These are phyloP conservation scores for Momotus momota DNA, from an alignment of 2,797 vertebrate genomes.

Conservation along the genomic window DNA sequence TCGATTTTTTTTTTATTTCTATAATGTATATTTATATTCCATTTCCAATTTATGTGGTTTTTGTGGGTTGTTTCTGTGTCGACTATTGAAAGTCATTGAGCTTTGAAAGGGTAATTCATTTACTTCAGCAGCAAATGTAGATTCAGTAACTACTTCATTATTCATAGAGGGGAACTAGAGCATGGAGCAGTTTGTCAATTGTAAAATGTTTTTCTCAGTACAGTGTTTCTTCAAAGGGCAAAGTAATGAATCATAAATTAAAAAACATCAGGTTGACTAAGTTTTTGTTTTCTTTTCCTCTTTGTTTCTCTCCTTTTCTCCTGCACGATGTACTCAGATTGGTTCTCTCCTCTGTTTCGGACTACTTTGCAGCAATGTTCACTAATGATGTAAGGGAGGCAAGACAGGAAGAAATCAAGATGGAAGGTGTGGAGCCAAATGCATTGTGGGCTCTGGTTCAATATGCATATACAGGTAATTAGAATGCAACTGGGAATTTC, in stretches of 20 bases:
- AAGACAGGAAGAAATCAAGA: slow-evolving; percentile 97
- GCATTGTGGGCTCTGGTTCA: slow-evolving; percentile 96
- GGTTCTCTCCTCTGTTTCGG: slow-evolving; percentile 96
- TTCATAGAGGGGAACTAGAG: slow-evolving; percentile 45
- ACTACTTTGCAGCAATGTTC: slow-evolving; percentile 99
- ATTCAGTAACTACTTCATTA: slow-evolving; percentile 65
- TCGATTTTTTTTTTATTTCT: background rate
- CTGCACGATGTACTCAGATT: slow-evolving; percentile 78
- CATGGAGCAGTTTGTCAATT: slow-evolving; percentile 47
- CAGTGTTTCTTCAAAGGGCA: slow-evolving; percentile 21
- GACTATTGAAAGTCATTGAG: slow-evolving; percentile 24
- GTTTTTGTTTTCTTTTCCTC: background rate
- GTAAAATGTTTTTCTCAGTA: slow-evolving; percentile 43
- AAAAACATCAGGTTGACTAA: slow-evolving; percentile 19
- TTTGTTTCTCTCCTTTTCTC: background rate
- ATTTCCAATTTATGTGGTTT: background rate
- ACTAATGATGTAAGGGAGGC: slow-evolving; percentile 96
- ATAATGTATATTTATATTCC: background rate
- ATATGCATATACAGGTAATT: slow-evolving; percentile 96
- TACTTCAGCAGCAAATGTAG: slow-evolving; percentile 48
- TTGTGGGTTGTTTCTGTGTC: background rate
- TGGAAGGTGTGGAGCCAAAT: slow-evolving; percentile 96
- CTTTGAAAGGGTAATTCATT: slow-evolving; percentile 55
- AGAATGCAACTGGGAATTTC: background rate
- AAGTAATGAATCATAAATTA: slow-evolving; percentile 52